Percentiles rank a stretch among this genome's conserved stretches.
These are phyloP conservation scores for Andrena bucephala DNA, from an alignment of 2,888 invertebrate species.

Conservation along the genomic window DNA sequence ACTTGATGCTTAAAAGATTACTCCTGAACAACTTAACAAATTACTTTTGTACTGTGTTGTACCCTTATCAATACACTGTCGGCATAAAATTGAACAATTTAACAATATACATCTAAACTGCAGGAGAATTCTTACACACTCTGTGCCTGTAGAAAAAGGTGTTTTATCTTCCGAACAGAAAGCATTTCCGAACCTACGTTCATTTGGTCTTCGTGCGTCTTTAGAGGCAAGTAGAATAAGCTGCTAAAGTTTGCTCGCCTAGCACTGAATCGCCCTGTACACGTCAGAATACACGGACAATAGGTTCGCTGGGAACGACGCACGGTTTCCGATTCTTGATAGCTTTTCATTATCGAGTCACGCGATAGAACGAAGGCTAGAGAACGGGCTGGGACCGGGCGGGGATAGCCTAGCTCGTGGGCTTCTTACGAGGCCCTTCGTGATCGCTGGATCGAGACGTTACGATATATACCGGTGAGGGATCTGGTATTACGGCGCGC, in stretches of 20 bases:
- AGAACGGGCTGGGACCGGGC: slow-evolving; percentile 23
- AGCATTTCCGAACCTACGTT: background rate
- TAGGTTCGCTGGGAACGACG: slow-evolving; percentile 52
- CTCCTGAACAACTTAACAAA: no score
- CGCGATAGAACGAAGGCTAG: slow-evolving; percentile 58
- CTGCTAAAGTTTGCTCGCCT: background rate
- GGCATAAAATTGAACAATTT: no score
- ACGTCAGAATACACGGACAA: slow-evolving; percentile 48
- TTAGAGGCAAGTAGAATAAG: background rate
- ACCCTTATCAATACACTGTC: no score
- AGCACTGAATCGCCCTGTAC: background rate
- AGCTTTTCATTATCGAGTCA: slow-evolving; percentile 68
- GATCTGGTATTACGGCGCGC: slow-evolving; percentile 45
- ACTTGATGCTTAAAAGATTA: no score
- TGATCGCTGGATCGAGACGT: slow-evolving; percentile 55
- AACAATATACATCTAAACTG: no score
- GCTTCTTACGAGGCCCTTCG: slow-evolving; percentile 48
- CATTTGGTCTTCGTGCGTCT: background rate
- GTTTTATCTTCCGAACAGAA: background rate
- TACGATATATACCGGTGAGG: slow-evolving; percentile 39
- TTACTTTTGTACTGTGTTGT: no score
- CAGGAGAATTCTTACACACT: no score
- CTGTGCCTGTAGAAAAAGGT: no score
- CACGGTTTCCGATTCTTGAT: slow-evolving; percentile 59
- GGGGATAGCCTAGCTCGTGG: slow-evolving; percentile 15